These are phyloP conservation scores for Macrosoma leucophasiata DNA, from an alignment of 2,888 invertebrate species.

Conservation along the genomic window DNA sequence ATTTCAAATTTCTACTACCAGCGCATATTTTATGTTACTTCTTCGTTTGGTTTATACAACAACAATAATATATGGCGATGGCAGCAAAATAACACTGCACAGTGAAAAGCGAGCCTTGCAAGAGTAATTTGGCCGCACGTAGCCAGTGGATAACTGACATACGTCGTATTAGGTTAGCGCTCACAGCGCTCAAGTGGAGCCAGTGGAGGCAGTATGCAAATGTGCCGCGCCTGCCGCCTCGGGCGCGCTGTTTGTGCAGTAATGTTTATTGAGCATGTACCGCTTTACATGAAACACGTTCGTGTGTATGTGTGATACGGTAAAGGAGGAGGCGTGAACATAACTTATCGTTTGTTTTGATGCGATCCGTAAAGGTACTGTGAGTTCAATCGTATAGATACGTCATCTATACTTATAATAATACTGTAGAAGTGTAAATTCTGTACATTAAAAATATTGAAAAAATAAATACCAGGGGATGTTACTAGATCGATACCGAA, in stretches of 20 bases:
- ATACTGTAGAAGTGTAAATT: too few relatives aligned
- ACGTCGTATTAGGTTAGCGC: conserved; percentile 48
- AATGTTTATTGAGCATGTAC: conserved; percentile 45
- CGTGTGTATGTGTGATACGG: conserved; percentile 21
- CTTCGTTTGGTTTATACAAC: too few relatives aligned
- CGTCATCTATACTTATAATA: too few relatives aligned
- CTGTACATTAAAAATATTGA: too few relatives aligned
- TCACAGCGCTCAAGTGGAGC: conserved; percentile 29
- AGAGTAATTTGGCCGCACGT: conserved; percentile 42
- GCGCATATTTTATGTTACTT: too few relatives aligned
- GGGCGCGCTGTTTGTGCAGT: conserved; percentile 48
- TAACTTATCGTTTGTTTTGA: conserved; percentile 28
- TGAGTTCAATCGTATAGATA: too few relatives aligned
- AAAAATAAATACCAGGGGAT: too few relatives aligned
- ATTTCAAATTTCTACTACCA: too few relatives aligned
- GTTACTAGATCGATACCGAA: too few relatives aligned
- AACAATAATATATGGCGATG: too few relatives aligned
- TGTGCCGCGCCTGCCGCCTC: conserved; percentile 38
- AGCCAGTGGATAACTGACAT: conserved; percentile 41
- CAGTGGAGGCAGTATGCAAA: conserved; percentile 52
- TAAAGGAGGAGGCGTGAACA: conserved; percentile 32
- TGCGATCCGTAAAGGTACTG: too few relatives aligned
- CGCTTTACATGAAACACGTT: conserved; percentile 37
- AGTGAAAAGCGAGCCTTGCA: conserved; percentile 28
- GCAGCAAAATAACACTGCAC: too few relatives aligned